Conservation (phyloP, 2,888 invertebrate species). For the Rhimphoctona megacephalus region DNA sequence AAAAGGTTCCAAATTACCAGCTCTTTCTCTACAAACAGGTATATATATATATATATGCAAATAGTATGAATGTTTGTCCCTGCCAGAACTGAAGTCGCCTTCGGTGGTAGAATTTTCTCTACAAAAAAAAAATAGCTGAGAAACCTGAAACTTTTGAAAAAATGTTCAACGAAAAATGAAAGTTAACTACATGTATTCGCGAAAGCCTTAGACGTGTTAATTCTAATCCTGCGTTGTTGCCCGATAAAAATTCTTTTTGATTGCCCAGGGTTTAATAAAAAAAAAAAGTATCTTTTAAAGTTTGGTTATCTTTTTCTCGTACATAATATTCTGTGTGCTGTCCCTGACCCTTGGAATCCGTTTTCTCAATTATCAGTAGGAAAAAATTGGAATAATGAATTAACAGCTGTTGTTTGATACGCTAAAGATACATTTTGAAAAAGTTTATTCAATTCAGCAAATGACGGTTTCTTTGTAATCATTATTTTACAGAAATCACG, state of each 20-base stretch:
- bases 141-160: conserved; percentile 54
- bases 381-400: neutral
- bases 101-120: conserved; percentile 42
- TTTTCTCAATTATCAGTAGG: neutral
- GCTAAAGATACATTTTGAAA: no score
- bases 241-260: conserved; percentile 57
- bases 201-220: conserved; percentile 12
- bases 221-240: conserved; percentile 34
- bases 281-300: conserved; percentile 26
- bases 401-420: no score
- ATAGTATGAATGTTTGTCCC: neutral
- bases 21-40: neutral
- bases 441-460: neutral
- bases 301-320: conserved; percentile 18
- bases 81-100: conserved; percentile 35
- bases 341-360: conserved; percentile 22
- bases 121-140: conserved; percentile 58
- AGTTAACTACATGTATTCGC: conserved; percentile 4
- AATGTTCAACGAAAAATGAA: neutral
- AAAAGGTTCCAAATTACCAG: neutral
- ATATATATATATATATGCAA: conserved; percentile 8
- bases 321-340: conserved; percentile 40
- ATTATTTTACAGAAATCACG: neutral
- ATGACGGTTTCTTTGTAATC: neutral
- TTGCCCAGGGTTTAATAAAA: conserved; percentile 77